Conservation (phyloP, 2,797 vertebrate genomes). For the Phalloptychus januarius region DNA sequence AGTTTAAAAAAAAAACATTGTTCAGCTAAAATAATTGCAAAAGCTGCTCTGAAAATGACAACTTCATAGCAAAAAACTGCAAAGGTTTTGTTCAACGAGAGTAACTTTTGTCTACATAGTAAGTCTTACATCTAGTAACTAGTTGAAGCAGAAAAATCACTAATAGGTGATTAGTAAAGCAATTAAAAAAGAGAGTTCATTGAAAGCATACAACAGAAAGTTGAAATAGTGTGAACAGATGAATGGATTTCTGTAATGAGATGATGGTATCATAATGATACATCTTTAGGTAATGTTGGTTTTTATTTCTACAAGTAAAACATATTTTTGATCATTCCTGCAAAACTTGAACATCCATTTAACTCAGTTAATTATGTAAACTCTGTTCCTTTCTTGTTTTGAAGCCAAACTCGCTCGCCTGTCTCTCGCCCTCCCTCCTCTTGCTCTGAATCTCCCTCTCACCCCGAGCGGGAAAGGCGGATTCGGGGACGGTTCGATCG, state of each 20-base stretch:
- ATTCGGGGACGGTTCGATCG: conserved; percentile 85
- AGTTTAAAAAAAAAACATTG: too few relatives aligned
- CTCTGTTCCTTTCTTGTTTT: conserved; percentile 24
- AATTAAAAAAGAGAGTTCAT: too few relatives aligned
- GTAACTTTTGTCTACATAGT: not conserved
- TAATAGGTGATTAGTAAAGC: not conserved
- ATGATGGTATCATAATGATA: not conserved
- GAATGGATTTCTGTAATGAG: not conserved
- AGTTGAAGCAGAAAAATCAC: not conserved
- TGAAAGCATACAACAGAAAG: not conserved
- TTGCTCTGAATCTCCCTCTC: conserved; percentile 88
- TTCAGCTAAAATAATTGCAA: not conserved
- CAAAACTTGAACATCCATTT: not conserved
- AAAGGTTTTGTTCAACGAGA: not conserved
- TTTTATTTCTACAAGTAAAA: not conserved
- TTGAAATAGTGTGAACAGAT: not conserved
- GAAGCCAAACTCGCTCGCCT: conserved; percentile 90
- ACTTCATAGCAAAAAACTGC: not conserved
- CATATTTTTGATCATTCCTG: not conserved
- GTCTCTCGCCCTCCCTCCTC: conserved; percentile 89
- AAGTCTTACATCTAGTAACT: too few relatives aligned
- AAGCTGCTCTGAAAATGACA: too few relatives aligned
- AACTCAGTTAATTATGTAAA: not conserved
- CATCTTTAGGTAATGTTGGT: not conserved
- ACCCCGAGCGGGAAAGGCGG: conserved; percentile 81